Conservation (phyloP, 2,797 vertebrate species). For the Peromyscus melanophrys region DNA sequence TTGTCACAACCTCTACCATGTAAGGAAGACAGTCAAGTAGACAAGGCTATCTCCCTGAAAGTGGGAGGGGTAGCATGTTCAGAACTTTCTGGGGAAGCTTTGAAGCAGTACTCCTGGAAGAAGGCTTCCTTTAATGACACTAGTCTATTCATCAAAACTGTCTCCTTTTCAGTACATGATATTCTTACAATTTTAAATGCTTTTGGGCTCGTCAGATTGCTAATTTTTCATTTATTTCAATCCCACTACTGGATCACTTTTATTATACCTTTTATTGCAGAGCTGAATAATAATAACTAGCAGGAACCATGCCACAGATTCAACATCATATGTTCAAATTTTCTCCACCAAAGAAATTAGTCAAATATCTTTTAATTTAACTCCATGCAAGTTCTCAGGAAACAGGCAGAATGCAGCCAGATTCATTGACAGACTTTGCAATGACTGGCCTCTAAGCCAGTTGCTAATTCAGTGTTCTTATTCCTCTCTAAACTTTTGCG, state of each 20-base stretch:
- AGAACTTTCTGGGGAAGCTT: neutral
- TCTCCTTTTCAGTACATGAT: neutral
- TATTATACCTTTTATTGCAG: neutral
- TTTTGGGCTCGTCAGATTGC: neutral
- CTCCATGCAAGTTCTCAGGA: neutral
- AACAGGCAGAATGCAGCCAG: neutral
- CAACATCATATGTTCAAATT: too few relatives aligned
- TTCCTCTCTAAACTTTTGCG: accelerated
- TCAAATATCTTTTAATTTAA: too few relatives aligned
- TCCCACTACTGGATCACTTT: neutral
- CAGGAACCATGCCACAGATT: neutral
- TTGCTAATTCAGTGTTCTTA: too few relatives aligned
- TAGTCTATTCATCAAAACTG: neutral
- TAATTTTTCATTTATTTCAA: neutral
- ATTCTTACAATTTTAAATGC: neutral
- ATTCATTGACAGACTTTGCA: neutral
- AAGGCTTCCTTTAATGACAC: neutral
- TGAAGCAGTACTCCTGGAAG: neutral
- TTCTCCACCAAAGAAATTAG: neutral
- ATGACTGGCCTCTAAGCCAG: too few relatives aligned
- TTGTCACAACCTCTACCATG: neutral
- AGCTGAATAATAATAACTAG: neutral
- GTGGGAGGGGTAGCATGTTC: neutral
- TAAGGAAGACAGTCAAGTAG: neutral
- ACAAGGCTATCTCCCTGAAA: neutral